Conservation (phyloP, 2,797 vertebrate species). For the Merluccius polli region DNA sequence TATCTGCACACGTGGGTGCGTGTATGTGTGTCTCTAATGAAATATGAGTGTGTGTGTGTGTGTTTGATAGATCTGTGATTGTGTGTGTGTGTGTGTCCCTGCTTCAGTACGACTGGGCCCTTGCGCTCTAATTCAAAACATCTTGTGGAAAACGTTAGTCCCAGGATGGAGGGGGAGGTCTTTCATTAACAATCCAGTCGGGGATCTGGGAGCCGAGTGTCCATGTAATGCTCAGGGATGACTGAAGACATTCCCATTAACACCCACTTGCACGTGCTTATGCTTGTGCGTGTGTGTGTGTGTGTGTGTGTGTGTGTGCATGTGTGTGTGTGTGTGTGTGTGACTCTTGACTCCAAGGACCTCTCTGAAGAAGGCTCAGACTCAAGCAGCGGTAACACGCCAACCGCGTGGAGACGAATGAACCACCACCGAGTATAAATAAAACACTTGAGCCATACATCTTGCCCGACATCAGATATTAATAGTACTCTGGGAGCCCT, state of each 20-base stretch:
- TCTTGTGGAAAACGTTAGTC: constrained; percentile 31
- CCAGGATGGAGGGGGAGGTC: constrained; percentile 22
- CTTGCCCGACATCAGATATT: neutral
- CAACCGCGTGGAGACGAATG: too few species aligned
- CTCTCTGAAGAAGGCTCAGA: neutral
- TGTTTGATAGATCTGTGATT: neutral
- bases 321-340: neutral
- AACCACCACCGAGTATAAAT: too few species aligned
- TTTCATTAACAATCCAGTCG: constrained; percentile 57
- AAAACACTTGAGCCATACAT: too few species aligned
- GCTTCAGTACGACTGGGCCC: neutral
- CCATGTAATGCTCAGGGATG: constrained; percentile 27
- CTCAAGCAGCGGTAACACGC: neutral
- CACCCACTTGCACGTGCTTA: too few species aligned
- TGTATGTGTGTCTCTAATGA: neutral
- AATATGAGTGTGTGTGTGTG: too few species aligned
- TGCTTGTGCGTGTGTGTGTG: too few species aligned
- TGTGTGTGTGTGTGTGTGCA: too few species aligned
- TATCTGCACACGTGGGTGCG: neutral
- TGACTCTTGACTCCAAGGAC: neutral
- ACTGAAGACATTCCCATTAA: too few species aligned
- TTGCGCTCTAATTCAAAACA: constrained; percentile 3
- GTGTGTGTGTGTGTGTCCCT: neutral
- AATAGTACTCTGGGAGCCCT: too few species aligned
- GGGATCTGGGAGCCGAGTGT: constrained; percentile 4